Evolutionary conservation across 2,797 vertebrate species (phyloP).

Genomic region (Darevskia mixta): DNA sequence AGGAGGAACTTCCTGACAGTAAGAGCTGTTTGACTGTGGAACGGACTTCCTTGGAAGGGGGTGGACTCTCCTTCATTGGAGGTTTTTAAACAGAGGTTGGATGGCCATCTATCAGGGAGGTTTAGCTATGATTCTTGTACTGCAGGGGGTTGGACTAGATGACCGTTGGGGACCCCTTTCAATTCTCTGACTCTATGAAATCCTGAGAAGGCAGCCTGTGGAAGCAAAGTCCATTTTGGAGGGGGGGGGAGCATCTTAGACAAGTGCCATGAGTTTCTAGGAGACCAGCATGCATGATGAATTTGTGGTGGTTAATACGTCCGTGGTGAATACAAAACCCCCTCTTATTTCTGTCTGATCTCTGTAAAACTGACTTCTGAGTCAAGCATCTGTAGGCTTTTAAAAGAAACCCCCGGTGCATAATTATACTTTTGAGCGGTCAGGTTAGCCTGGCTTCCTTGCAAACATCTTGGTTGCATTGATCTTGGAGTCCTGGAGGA

Average conservation of each 20-base stretch:
- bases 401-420: neutral
- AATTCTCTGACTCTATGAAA: no score
- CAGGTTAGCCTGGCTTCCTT: neutral
- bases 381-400: neutral
- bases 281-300: neutral
- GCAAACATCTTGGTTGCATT: neutral
- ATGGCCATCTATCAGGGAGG: no score
- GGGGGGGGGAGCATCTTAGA: no score
- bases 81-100: no score
- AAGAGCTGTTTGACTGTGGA: no score
- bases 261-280: no score
- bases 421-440: neutral
- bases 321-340: neutral
- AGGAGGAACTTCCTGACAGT: no score
- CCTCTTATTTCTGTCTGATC: slow-evolving; percentile 2
- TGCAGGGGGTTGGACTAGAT: no score
- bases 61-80: no score
- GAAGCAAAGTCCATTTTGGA: neutral
- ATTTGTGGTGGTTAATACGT: neutral
- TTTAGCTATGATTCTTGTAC: no score
- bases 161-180: no score
- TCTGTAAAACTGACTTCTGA: neutral
- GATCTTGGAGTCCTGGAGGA: neutral
- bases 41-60: no score
- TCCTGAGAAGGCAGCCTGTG: neutral